Evolutionary conservation across 2,888 invertebrate genomes (phyloP), one percentile per base, ranked within the genome.

Genomic region (Acrobasis consociella): DNA sequence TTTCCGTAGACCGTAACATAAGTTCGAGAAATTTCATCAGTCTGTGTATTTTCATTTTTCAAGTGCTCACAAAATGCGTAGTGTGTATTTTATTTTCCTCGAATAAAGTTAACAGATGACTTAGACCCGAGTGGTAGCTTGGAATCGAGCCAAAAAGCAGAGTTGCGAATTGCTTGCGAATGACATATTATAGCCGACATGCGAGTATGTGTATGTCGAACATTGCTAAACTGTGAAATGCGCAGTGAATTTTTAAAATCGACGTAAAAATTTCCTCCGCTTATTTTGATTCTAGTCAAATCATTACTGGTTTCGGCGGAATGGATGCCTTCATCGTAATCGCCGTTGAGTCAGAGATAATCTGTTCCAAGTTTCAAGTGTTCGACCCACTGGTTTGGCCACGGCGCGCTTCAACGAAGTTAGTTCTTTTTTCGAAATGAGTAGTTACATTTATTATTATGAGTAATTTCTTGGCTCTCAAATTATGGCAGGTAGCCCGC

Each of bases 401-500:
- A 17, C 56, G n/a, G 46, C 46, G 46, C 76, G 72, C 70, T 83
- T 78, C 79, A 80, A 75, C 77, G 80, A 80, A 70, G 75, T 69
- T 72, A 75, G 83, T 83, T 84, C 83, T 81, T 75, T 72, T 70
- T 75, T 73, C 69, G 74, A 91, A 89, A 90, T 91, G 85, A 87
- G 84, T 85, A 85, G 87, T 83, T 85, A 82, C 86, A 85, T 89
- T 88, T 84, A 85, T 90, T 91, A 91, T 91, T 91, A 89, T 86
- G 87, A 89, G 89, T 88, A 91, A 92, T 91, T 91, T 88, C 82
- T 88, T 77, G 83, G 78, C 77, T 82, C 85, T 87, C 80, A 89
- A 90, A 91, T 91, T 89, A 90, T 83, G 77, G 88, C 91, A 90
- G 91, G 91, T 91, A 91, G 91, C 91, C 90, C 76, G 83, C 78